phyloP scores from a whole-genome alignment of 2,113 vertebrate genomes.

The Nanger granti region DNA sequence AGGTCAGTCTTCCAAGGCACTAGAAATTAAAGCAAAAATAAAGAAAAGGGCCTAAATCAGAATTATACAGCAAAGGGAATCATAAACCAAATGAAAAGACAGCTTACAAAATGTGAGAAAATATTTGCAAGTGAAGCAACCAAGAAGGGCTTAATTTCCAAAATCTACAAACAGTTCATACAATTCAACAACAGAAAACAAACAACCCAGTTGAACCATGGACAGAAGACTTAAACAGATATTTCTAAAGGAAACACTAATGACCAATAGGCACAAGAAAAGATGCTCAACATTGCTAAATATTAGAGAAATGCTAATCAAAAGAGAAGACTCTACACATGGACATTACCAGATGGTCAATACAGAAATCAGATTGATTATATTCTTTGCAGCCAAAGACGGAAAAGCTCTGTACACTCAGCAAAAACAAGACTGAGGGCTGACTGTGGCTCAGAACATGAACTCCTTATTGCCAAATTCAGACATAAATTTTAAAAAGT shows the following conservation, averaged over 20 bases:
- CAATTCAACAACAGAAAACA: background rate
- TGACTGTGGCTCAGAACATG: background rate
- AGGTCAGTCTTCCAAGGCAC: background rate
- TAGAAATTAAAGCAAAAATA: background rate
- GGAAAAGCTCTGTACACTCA: background rate
- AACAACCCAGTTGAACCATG: background rate
- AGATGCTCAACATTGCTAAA: background rate
- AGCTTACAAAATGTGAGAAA: background rate
- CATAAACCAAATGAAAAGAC: background rate
- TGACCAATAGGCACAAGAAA: background rate
- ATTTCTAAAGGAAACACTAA: background rate
- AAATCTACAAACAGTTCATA: background rate
- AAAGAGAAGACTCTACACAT: background rate
- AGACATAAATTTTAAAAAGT: background rate
- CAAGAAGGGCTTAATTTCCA: background rate
- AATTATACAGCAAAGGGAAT: background rate
- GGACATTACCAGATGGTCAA: background rate
- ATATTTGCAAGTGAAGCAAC: background rate
- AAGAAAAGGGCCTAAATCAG: background rate
- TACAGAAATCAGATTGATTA: background rate
- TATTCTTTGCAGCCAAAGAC: background rate
- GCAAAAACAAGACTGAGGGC: background rate
- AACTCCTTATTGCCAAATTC: background rate
- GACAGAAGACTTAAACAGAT: background rate
- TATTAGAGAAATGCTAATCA: background rate